phyloP scores from a whole-genome alignment of 1,140 invertebrate species.

The Yoshiicerus persimilis region DNA sequence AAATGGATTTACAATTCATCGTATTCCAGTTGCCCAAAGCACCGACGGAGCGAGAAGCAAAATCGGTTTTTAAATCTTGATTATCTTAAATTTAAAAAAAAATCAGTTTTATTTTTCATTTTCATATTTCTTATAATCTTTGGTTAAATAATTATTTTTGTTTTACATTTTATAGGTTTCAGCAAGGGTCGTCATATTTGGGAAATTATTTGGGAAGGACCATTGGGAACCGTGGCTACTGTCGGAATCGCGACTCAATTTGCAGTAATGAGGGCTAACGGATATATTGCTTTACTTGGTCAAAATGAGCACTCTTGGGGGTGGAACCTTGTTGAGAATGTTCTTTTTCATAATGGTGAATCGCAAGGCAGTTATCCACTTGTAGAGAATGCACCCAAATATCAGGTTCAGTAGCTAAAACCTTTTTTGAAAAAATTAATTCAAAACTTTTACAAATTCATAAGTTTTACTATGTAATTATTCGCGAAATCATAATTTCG shows the following conservation, averaged over 20 bases:
- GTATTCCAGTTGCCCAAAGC: conserved; percentile 97
- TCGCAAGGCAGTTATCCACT: conserved; percentile 92
- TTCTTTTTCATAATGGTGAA: conserved; percentile 94
- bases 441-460: no score
- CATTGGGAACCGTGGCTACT: conserved; percentile 91
- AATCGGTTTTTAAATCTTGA: conserved; percentile 62
- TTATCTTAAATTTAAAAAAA: not conserved
- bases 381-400: conserved; percentile 95
- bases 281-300: conserved; percentile 88
- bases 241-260: conserved; percentile 95
- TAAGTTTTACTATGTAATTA: conserved; percentile 21
- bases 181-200: conserved; percentile 90
- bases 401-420: no score
- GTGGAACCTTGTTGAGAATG: conserved; percentile 98
- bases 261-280: conserved; percentile 60
- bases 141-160: not conserved
- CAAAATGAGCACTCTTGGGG: conserved; percentile 97
- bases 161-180: conserved; percentile 65
- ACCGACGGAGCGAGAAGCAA: conserved; percentile 95
- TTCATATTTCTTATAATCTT: no score
- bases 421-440: no score
- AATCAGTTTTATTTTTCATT: no score
- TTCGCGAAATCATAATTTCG: not conserved
- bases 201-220: conserved; percentile 99
- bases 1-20: conserved; percentile 95